phyloP scores from a whole-genome alignment of 2,888 invertebrate species.

The Steinernema hermaphroditum region DNA sequence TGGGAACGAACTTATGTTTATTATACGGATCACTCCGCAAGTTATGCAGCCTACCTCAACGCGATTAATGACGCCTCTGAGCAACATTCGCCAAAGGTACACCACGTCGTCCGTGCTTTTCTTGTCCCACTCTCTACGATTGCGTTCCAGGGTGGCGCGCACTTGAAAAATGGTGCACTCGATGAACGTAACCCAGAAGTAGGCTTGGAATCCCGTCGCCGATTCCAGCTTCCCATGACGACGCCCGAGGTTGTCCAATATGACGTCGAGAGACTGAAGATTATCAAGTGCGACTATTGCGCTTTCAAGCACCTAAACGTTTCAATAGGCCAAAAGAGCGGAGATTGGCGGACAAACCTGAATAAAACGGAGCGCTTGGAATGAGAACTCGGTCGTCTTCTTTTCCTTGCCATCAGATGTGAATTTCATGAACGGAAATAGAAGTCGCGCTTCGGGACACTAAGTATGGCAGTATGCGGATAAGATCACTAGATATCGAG shows the following conservation, averaged over 20 bases:
- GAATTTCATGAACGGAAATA: constrained; percentile 59
- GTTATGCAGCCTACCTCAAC: constrained; percentile 50
- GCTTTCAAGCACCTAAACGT: constrained; percentile 55
- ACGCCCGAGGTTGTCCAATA: constrained; percentile 59
- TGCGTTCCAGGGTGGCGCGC: constrained; percentile 44
- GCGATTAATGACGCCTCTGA: constrained; percentile 55
- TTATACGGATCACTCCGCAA: too few relatives aligned
- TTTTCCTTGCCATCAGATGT: constrained; percentile 48
- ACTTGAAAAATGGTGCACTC: constrained; percentile 57
- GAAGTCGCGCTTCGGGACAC: constrained; percentile 53
- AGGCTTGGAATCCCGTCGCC: constrained; percentile 48
- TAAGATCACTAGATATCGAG: too few relatives aligned
- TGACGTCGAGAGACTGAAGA: constrained; percentile 49
- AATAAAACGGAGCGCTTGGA: constrained; percentile 60
- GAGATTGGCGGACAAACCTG: constrained; percentile 42
- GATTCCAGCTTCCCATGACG: constrained; percentile 60
- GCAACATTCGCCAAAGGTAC: constrained; percentile 54
- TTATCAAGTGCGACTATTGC: constrained; percentile 51
- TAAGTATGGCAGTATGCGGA: constrained; percentile 23
- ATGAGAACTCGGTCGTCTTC: constrained; percentile 55
- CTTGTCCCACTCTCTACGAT: constrained; percentile 32
- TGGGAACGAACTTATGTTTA: too few relatives aligned
- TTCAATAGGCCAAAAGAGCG: neutral
- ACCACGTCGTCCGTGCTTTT: constrained; percentile 53
- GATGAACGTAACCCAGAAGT: constrained; percentile 59